Conservation (phyloP, 1,140 invertebrate genomes). For the Maconellicoccus hirsutus region DNA sequence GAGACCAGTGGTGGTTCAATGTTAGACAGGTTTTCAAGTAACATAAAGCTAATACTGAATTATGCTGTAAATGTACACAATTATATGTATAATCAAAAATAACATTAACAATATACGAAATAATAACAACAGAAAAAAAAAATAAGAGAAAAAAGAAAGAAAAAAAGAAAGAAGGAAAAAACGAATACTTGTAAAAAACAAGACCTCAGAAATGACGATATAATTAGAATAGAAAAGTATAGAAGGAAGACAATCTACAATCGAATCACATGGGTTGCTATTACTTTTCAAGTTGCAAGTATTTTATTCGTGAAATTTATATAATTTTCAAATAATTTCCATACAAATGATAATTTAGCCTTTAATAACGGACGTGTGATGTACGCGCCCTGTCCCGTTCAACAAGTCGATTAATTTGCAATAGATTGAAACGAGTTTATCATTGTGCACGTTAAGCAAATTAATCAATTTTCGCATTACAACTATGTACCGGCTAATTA, state of each 20-base stretch:
- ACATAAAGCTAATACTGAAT: not conserved
- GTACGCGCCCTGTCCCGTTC: too few relatives aligned
- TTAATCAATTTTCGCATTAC: too few relatives aligned
- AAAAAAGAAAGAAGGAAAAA: not conserved
- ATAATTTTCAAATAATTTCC: too few relatives aligned
- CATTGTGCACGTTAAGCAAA: too few relatives aligned
- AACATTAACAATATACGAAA: constrained; percentile 10
- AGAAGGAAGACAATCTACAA: not conserved
- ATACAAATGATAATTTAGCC: too few relatives aligned
- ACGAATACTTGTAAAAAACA: not conserved
- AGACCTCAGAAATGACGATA: not conserved
- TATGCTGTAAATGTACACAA: not conserved
- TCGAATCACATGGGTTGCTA: not conserved
- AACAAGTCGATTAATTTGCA: too few relatives aligned
- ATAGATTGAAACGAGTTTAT: too few relatives aligned
- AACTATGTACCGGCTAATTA: too few relatives aligned
- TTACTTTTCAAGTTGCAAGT: too few relatives aligned
- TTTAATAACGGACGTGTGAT: too few relatives aligned
- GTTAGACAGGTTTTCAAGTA: not conserved
- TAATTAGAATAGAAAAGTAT: not conserved
- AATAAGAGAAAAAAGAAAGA: not conserved
- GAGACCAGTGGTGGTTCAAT: constrained; percentile 6
- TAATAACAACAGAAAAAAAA: not conserved
- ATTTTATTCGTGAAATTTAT: too few relatives aligned
- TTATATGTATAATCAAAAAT: not conserved